phyloP scores from a whole-genome alignment of 2,888 invertebrate species.

The Oeneis ivallda region DNA sequence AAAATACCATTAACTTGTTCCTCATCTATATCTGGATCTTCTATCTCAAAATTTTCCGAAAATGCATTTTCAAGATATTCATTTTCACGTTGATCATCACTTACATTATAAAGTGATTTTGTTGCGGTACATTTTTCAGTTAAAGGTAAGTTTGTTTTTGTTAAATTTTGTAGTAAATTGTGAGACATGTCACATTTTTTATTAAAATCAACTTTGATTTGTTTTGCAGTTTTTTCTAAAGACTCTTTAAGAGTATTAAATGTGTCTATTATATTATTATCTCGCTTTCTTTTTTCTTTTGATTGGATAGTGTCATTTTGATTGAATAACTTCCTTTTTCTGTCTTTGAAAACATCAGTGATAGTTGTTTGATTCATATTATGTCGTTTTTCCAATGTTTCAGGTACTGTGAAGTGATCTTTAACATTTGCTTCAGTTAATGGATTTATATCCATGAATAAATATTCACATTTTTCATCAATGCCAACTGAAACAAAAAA shows the following conservation, averaged over 20 bases:
- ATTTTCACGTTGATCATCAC: slow-evolving; percentile 22
- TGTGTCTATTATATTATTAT: slow-evolving; percentile 56
- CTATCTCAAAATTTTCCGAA: slow-evolving; percentile 32
- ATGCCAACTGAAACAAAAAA: slow-evolving; percentile 74
- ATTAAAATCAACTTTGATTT: slow-evolving; percentile 47
- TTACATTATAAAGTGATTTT: too few relatives aligned
- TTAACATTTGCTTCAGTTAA: background rate
- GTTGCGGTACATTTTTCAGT: slow-evolving; percentile 2
- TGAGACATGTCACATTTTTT: slow-evolving; percentile 44
- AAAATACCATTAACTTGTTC: slow-evolving; percentile 58
- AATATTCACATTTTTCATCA: slow-evolving; percentile 66
- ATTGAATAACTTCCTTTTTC: slow-evolving; percentile 57
- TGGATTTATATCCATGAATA: slow-evolving; percentile 54
- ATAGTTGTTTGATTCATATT: slow-evolving; percentile 36
- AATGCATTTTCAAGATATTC: slow-evolving; percentile 38
- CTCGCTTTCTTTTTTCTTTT: slow-evolving; percentile 68
- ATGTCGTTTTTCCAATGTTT: slow-evolving; percentile 2
- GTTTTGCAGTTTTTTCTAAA: slow-evolving; percentile 53
- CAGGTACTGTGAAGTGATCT: background rate
- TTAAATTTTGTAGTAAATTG: slow-evolving; percentile 43
- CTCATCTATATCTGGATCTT: slow-evolving; percentile 51
- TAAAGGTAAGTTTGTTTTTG: slow-evolving; percentile 17
- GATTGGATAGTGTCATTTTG: slow-evolving; percentile 48
- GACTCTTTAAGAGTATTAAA: slow-evolving; percentile 59
- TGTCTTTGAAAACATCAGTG: slow-evolving; percentile 54